These are phyloP conservation scores for Centroberyx gerrardi DNA, from an alignment of 2,797 vertebrate species.

Conservation along the genomic window DNA sequence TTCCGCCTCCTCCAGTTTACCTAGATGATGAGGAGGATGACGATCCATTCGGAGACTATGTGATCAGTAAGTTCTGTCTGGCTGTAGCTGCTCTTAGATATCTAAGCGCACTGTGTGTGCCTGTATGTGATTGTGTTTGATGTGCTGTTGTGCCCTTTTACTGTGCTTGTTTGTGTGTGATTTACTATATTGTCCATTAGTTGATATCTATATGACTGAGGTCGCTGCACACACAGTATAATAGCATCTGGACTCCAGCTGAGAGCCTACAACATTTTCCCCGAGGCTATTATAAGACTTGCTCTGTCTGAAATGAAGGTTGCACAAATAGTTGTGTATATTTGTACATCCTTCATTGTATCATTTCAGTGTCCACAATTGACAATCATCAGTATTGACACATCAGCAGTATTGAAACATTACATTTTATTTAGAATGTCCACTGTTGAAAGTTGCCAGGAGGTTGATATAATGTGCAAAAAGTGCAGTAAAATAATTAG, in stretches of 20 bases:
- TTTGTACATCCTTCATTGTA: no score
- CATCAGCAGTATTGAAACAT: conserved; percentile 2
- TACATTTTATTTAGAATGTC: conserved; percentile 16
- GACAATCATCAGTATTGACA: neutral
- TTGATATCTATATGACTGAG: conserved; percentile 37
- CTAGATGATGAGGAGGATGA: conserved; percentile 80
- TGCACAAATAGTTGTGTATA: conserved; percentile 26
- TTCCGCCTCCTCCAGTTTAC: conserved; percentile 69
- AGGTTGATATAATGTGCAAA: conserved; percentile 24
- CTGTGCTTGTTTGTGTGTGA: conserved; percentile 38
- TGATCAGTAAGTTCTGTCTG: conserved; percentile 84
- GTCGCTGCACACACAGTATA: conserved; percentile 13
- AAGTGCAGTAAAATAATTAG: conserved; percentile 50
- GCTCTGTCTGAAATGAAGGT: conserved; percentile 28
- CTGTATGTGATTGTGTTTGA: conserved; percentile 53
- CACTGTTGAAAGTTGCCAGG: conserved; percentile 42
- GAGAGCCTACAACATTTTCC: conserved; percentile 19
- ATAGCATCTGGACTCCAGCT: conserved; percentile 32
- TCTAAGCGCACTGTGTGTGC: neutral
- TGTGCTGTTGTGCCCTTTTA: conserved; percentile 43
- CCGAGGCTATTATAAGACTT: neutral
- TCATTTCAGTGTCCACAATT: neutral
- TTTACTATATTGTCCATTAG: conserved; percentile 28
- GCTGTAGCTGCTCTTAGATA: conserved; percentile 38
- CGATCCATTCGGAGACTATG: conserved; percentile 84